phyloP scores from a whole-genome alignment of 2,797 vertebrate genomes.

The Hyperoplus lanceolatus region DNA sequence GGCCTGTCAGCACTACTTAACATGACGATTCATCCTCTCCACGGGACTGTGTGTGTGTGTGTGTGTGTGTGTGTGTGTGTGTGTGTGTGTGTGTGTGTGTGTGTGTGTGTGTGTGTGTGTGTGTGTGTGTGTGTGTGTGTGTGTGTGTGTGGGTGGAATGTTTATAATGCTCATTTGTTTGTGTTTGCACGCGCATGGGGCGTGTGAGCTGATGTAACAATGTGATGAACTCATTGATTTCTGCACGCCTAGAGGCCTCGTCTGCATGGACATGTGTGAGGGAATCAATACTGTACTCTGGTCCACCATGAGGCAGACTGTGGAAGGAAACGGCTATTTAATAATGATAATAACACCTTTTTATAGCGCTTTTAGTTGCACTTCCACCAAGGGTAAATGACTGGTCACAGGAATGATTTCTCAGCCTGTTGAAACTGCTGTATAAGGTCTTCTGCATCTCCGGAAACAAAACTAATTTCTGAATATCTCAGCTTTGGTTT shows the following conservation, averaged over 20 bases:
- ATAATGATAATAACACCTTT: neutral
- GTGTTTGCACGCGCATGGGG: neutral
- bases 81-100: conserved; percentile 21
- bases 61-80: neutral
- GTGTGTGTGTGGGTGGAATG: conserved; percentile 4
- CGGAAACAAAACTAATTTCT: neutral
- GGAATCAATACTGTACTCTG: conserved; percentile 64
- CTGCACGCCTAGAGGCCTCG: conserved; percentile 42
- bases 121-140: conserved; percentile 9
- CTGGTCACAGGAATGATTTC: neutral
- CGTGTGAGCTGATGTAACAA: conserved; percentile 15
- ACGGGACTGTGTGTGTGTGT: conserved; percentile 4
- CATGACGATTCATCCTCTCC: conserved; percentile 69
- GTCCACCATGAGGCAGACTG: conserved; percentile 1
- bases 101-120: conserved; percentile 6
- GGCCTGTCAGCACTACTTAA: conserved; percentile 76
- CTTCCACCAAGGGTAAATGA: neutral
- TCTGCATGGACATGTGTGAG: conserved; percentile 70
- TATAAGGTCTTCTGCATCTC: neutral
- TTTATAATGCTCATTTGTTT: neutral
- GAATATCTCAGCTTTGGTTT: neutral
- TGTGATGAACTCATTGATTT: conserved; percentile 67
- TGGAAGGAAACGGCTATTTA: conserved; percentile 16
- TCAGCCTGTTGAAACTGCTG: neutral
- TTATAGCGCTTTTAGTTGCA: too few relatives aligned